Conservation (phyloP, 30 jellyfish, hydroid and myxozoan genomes). For the Aurelia aurita region DNA sequence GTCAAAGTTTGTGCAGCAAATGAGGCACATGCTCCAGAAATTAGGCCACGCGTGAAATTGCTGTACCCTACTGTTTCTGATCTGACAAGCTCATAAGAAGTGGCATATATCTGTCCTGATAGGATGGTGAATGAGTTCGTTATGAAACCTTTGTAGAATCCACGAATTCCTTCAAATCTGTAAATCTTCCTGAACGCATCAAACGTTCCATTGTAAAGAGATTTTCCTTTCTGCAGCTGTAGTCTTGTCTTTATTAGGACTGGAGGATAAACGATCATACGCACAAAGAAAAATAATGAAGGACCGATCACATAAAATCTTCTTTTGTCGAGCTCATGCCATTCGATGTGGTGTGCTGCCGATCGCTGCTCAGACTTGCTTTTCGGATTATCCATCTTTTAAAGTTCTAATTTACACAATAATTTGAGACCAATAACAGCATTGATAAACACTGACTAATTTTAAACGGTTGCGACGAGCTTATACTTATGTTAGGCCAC, state of each 20-base stretch:
- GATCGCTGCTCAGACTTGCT: conserved; percentile 19
- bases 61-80: conserved; percentile 60
- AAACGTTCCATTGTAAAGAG: conserved; percentile 80
- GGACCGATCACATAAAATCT: conserved; percentile 93
- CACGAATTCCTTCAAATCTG: conserved; percentile 94
- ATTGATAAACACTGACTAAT: too few species aligned
- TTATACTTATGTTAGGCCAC: too few species aligned
- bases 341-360: conserved; percentile 85
- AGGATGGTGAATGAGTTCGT: conserved; percentile 72
- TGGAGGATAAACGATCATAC: conserved; percentile 90
- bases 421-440: too few species aligned
- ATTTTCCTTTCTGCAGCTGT: conserved; percentile 81
- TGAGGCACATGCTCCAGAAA: conserved; percentile 96
- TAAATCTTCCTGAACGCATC: conserved; percentile 91
- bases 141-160: conserved; percentile 90
- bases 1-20: conserved; percentile 95
- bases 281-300: conserved; percentile 78
- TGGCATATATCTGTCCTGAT: conserved; percentile 88
- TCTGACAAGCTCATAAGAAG: conserved; percentile 86
- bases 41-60: conserved; percentile 68
- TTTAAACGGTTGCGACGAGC: too few species aligned
- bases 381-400: not conserved
- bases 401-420: not conserved
- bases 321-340: conserved; percentile 96
- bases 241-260: conserved; percentile 90